Conservation (phyloP, 2,888 invertebrate genomes). For the Hydroisotoma schaefferi region DNA sequence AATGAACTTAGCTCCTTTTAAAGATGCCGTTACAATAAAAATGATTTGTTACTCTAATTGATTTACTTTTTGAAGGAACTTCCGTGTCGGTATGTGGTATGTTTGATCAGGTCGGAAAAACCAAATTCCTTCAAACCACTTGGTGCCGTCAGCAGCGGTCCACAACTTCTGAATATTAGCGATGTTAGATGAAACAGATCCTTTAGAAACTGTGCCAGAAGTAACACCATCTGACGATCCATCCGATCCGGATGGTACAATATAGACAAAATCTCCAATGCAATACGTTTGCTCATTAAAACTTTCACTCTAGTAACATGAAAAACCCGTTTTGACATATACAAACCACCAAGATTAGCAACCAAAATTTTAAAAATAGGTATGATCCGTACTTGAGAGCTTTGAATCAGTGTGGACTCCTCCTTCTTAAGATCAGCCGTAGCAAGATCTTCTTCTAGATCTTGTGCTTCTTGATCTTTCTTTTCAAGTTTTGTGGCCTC, state of each 20-base stretch:
- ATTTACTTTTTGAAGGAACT: constrained; percentile 77
- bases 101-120: constrained; percentile 93
- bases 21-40: too few relatives aligned
- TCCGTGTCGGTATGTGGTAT: constrained; percentile 88
- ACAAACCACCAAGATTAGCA: background rate
- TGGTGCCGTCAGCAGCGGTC: constrained; percentile 75
- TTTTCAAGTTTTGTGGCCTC: constrained; percentile 74
- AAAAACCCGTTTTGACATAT: too few relatives aligned
- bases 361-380: constrained; percentile 1
- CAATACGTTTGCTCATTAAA: constrained; percentile 72
- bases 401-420: constrained; percentile 28
- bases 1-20: background rate
- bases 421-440: constrained; percentile 41
- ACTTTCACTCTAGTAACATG: constrained; percentile 56
- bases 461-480: constrained; percentile 69
- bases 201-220: constrained; percentile 17
- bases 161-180: constrained; percentile 84
- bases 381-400: constrained; percentile 32
- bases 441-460: constrained; percentile 61
- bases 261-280: constrained; percentile 90
- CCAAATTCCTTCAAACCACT: constrained; percentile 87
- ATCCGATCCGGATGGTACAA: constrained; percentile 55
- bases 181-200: constrained; percentile 67
- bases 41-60: too few relatives aligned
- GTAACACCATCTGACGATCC: constrained; percentile 15